Conservation (phyloP, 2,888 invertebrate species). For the Bimastos eiseni region DNA sequence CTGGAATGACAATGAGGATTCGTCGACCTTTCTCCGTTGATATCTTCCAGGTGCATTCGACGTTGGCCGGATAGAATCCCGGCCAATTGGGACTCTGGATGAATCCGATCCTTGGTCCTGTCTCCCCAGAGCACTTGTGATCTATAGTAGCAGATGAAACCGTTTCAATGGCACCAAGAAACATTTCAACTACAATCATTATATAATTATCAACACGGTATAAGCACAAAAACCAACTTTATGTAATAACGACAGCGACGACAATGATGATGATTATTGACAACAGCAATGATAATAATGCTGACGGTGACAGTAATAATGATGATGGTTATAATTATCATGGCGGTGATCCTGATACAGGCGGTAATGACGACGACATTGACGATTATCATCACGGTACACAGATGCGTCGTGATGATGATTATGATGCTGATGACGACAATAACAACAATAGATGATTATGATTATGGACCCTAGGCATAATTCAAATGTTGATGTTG, state of each 20-base stretch:
- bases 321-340: too few species aligned
- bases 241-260: not conserved
- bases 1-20: constrained; percentile 63
- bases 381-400: not conserved
- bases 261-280: too few species aligned
- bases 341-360: too few species aligned
- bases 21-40: constrained; percentile 59
- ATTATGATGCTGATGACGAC: not conserved
- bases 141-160: constrained; percentile 45
- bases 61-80: constrained; percentile 61
- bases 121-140: constrained; percentile 51
- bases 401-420: too few species aligned
- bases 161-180: not conserved
- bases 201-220: not conserved
- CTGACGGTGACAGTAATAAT: not conserved
- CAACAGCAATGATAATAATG: not conserved
- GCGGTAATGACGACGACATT: too few species aligned
- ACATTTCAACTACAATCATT: not conserved
- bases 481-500: too few species aligned
- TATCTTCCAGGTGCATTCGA: constrained; percentile 62
- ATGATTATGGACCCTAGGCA: too few species aligned
- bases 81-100: constrained; percentile 64
- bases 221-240: not conserved
- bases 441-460: not conserved
- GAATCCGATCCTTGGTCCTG: constrained; percentile 54